Evolutionary conservation across 2,888 invertebrate genomes (phyloP).

Genomic region (Colletes collaris): DNA sequence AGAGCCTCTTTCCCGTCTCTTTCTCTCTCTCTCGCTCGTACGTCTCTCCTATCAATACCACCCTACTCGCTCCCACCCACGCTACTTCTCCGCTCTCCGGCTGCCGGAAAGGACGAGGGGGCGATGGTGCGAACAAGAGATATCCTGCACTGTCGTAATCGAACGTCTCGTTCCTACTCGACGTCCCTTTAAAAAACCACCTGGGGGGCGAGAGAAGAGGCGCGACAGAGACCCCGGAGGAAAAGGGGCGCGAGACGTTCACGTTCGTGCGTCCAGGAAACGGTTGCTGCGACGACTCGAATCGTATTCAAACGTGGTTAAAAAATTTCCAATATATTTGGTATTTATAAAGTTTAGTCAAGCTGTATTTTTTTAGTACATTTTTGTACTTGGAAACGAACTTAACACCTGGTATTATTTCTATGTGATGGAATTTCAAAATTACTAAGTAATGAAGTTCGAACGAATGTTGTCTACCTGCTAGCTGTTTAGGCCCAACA

Average conservation of each 20-base stretch:
- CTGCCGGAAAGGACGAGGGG: slow-evolving; percentile 58
- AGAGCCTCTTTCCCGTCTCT: slow-evolving; percentile 55
- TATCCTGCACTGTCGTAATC: slow-evolving; percentile 68
- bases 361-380: too few relatives aligned
- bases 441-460: too few relatives aligned
- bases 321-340: too few relatives aligned
- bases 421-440: too few relatives aligned
- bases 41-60: too few relatives aligned
- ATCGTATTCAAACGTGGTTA: too few relatives aligned
- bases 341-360: too few relatives aligned
- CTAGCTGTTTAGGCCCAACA: too few relatives aligned
- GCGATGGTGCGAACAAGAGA: slow-evolving; percentile 65
- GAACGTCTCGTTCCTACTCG: slow-evolving; percentile 65
- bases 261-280: slow-evolving; percentile 41
- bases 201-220: slow-evolving; percentile 5
- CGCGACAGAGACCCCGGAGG: neutral
- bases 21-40: slow-evolving; percentile 3
- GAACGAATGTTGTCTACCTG: too few relatives aligned
- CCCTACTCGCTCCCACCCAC: neutral
- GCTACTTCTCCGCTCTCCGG: slow-evolving; percentile 21
- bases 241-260: slow-evolving; percentile 16
- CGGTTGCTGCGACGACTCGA: neutral
- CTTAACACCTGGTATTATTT: too few relatives aligned
- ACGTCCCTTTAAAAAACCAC: slow-evolving; percentile 58
- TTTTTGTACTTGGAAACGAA: too few relatives aligned